Conservation (phyloP, 2,113 vertebrate genomes). For the Zapus hudsonius region DNA sequence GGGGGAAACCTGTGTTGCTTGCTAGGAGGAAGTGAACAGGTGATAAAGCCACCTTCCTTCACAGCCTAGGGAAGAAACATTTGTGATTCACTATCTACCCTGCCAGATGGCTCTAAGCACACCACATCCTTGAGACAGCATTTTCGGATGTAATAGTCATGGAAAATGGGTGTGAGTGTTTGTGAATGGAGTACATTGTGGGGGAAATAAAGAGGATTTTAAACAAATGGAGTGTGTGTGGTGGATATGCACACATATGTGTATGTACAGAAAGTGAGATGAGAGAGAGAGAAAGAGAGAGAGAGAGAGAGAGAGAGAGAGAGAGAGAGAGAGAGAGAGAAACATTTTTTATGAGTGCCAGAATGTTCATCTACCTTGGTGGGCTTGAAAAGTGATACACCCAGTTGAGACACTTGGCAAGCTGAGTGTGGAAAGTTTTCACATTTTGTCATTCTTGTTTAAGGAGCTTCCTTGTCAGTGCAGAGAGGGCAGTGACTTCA, state of each 20-base stretch:
- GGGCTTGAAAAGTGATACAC: conserved; percentile 63
- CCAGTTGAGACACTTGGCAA: conserved; percentile 66
- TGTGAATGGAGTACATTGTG: conserved; percentile 12
- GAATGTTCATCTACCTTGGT: conserved; percentile 65
- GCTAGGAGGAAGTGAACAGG: conserved; percentile 57
- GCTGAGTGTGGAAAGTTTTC: conserved; percentile 66
- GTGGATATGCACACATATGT: not conserved
- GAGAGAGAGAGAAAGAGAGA: not conserved
- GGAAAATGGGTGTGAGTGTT: conserved; percentile 72
- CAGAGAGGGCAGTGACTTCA: conserved; percentile 78
- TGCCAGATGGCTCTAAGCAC: conserved; percentile 73
- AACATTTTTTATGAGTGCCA: conserved; percentile 40
- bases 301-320: not conserved
- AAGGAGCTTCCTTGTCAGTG: conserved; percentile 70
- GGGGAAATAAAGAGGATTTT: conserved; percentile 65
- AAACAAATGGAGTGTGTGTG: conserved; percentile 63
- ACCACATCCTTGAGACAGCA: conserved; percentile 72
- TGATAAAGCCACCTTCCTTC: conserved; percentile 73
- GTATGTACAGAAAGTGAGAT: not conserved
- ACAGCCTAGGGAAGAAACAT: conserved; percentile 45
- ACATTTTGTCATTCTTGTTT: conserved; percentile 79
- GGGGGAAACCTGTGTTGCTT: not conserved
- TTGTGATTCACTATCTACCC: conserved; percentile 75
- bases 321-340: conserved; percentile 35
- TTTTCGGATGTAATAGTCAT: conserved; percentile 80